Conservation (phyloP, 2,888 invertebrate species). For the Cryptocheilus praepositus region DNA sequence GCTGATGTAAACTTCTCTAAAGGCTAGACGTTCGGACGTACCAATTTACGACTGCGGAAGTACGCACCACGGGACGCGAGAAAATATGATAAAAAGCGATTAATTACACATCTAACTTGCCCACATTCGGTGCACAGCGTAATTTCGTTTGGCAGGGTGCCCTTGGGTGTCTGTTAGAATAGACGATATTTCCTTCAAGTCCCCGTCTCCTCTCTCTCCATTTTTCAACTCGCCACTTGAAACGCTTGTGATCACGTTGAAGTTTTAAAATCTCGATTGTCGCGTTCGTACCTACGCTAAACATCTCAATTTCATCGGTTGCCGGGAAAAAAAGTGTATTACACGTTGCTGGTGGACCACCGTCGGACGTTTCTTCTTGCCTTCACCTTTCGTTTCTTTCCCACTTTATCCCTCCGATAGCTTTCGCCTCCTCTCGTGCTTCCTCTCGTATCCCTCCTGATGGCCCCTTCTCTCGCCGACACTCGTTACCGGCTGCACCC, state of each 20-base stretch:
- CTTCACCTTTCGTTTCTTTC: constrained; percentile 6
- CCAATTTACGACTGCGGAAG: too few species aligned
- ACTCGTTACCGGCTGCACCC: constrained; percentile 22
- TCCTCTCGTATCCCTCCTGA: constrained; percentile 9
- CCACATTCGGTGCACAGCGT: too few species aligned
- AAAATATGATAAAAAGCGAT: too few species aligned
- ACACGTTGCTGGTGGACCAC: constrained; percentile 38
- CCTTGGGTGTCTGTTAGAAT: too few species aligned
- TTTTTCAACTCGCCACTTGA: too few species aligned
- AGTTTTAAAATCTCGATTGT: constrained; percentile 5
- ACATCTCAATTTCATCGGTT: constrained; percentile 43
- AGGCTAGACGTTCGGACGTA: too few species aligned
- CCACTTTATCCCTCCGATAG: constrained; percentile 13
- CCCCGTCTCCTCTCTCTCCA: too few species aligned
- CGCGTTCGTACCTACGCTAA: neutral
- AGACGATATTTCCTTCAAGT: too few species aligned
- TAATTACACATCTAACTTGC: too few species aligned
- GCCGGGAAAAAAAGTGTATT: constrained; percentile 42
- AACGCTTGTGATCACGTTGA: neutral
- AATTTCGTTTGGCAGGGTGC: too few species aligned
- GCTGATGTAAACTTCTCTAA: too few species aligned
- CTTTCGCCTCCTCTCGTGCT: constrained; percentile 1
- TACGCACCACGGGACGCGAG: too few species aligned
- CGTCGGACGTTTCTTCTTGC: constrained; percentile 33
- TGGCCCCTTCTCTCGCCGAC: constrained; percentile 15